phyloP scores from a whole-genome alignment of 1,140 invertebrate genomes.

The Drosophila willistoni region DNA sequence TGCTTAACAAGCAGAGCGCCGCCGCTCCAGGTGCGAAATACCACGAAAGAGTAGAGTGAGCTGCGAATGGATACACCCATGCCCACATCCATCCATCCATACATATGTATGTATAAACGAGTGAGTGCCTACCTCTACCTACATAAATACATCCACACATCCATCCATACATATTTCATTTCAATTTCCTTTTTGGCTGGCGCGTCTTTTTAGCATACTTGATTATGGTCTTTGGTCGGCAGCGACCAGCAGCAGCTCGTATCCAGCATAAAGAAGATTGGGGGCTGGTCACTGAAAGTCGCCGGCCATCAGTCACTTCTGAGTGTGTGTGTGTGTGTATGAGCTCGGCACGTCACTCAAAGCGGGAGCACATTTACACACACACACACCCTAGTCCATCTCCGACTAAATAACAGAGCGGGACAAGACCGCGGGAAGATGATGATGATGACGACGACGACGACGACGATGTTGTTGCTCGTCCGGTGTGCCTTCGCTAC shows the following conservation, averaged over 20 bases:
- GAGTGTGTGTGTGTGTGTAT: conserved; percentile 58
- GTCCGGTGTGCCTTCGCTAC: conserved; percentile 67
- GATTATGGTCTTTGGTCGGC: conserved; percentile 76
- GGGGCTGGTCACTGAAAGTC: conserved; percentile 72
- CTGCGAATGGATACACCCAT: conserved; percentile 39
- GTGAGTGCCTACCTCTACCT: not conserved
- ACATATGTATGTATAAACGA: not conserved
- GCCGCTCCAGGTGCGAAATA: conserved; percentile 79
- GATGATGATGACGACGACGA: conserved; percentile 27
- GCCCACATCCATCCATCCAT: not conserved
- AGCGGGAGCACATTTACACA: conserved; percentile 41
- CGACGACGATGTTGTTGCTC: conserved; percentile 52
- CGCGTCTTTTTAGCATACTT: conserved; percentile 81
- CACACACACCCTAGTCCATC: conserved; percentile 32
- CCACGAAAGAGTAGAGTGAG: conserved; percentile 64
- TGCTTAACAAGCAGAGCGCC: conserved; percentile 76
- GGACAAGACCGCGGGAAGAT: conserved; percentile 33
- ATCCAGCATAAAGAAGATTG: conserved; percentile 24
- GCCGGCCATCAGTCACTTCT: conserved; percentile 78
- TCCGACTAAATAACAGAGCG: conserved; percentile 74
- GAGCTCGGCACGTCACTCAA: conserved; percentile 77
- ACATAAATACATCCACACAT: conserved; percentile 28
- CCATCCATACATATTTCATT: conserved; percentile 63
- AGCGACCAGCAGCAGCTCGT: conserved; percentile 19
- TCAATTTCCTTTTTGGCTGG: conserved; percentile 77